Evolutionary conservation across 2,797 vertebrate genomes (phyloP), one percentile per base, ranked within the genome.

Genomic region (Myripristis murdjan): DNA sequence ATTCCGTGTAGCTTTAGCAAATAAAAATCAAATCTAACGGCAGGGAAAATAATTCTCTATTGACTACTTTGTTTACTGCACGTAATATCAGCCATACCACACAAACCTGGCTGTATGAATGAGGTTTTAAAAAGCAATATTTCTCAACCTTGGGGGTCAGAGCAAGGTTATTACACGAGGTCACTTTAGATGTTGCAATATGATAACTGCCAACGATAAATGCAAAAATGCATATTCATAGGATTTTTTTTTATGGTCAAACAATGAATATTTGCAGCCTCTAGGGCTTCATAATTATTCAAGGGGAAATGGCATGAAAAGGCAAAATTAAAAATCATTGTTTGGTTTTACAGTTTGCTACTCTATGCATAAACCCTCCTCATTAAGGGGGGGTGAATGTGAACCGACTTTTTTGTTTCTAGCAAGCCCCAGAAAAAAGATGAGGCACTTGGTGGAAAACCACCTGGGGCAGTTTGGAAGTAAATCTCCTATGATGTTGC

Each of bases 401-500:
- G 6, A 64, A 52, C 2, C 20, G 28, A n/a, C 58, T 8, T 1
- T 47, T 54, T 71, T 31, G 28, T 54, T 62, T 52, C 7, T 48
- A 35, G 49, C 37, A 23, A 9, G 1, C 43, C 11, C 46, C 9
- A 59, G 14, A 35, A 59, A 62, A 57, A 37, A 4, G 68, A 6
- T 35, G 41, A 23, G 35, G 11, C 73, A 14, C 6, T 83, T 9
- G 52, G 22, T 14, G 33, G 6, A n/a, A 60, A 10, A 31, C 5
- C 22, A 99, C 98, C 97, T 97, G 62, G 96, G 97, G 77, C 98
- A 99, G n/a, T 89, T 92, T 46, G 95, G 94, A 47, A 96, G 94
- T 46, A 92, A 87, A 62, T 95, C 94, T 61, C 92, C 95, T 31
- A 93, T 94, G 1, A 87, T 77, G 65, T 95, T 87, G 77, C 98